Evolutionary conservation across 2,888 invertebrate species (phyloP), one percentile per base, ranked within the genome.

Genomic region (Athalia cordata): DNA sequence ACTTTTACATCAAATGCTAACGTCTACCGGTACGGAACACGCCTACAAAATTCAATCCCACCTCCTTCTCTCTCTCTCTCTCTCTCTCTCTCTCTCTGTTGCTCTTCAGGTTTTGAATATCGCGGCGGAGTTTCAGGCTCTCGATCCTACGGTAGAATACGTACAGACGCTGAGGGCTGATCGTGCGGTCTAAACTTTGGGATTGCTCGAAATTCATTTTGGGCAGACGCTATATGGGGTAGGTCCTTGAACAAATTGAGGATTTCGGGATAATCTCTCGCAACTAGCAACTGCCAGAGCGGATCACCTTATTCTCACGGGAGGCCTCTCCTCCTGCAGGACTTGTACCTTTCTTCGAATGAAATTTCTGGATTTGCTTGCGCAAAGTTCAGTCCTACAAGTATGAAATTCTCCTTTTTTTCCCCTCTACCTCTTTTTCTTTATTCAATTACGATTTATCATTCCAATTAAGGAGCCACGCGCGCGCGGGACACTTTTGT

Each of bases 241-340:
- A n/a, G 15, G 68, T 68, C 29, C 68, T 67, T 11, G 43, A 57
- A 70, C 70, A 70, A 70, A 70, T 70, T 70, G 70, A 57, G 70
- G 43, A 55, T 52, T 57, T 57, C 70, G n/a, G 5, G 13, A 55
- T 70, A 70, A 70, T 70, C 70, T 70, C 70, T 29, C 11, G 55
- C 57, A 70, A 57, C 57, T 70, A 43, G 70, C 70, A 57, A 70
- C 29, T 29, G 57, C 57, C 43, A 70, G 70, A 70, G 29, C 45
- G 70, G 55, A 43, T 70, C 70, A 55, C 57, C 57, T 55, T 43
- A 70, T 70, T 57, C 70, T 43, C 29, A 29, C 29, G 29, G 29
- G 29, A 15, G 11, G 15, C 67, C 67, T n/a, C 5, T 11, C 50
- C 49, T 67, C 49, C 67, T 67, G 15, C 50, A 64, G 64, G 64